Conservation (phyloP, 2,113 vertebrate species). For the Amia ocellicauda region DNA sequence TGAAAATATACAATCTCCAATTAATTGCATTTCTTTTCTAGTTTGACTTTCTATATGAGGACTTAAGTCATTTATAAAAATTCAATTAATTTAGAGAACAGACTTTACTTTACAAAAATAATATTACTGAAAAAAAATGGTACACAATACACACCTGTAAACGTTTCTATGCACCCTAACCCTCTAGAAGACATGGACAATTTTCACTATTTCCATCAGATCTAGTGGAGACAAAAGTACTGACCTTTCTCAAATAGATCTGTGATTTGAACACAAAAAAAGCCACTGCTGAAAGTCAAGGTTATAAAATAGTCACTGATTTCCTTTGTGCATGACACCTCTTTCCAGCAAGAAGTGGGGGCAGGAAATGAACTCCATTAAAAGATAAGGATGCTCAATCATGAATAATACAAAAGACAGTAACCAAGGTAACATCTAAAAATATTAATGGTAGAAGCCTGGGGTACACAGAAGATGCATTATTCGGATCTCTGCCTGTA, state of each 20-base stretch:
- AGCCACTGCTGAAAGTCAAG: neutral
- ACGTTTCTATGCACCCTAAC: too few species aligned
- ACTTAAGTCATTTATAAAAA: too few species aligned
- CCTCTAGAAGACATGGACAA: too few species aligned
- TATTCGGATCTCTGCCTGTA: neutral
- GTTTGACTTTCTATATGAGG: too few species aligned
- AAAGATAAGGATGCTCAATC: slow-evolving; percentile 7
- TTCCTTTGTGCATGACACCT: neutral
- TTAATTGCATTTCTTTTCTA: too few species aligned
- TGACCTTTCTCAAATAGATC: neutral
- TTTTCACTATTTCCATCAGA: neutral
- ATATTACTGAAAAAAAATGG: neutral
- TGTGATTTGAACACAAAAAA: neutral
- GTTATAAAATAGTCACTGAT: neutral
- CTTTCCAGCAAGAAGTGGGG: neutral
- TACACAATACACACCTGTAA: too few species aligned
- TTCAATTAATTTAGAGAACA: neutral
- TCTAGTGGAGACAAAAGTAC: neutral
- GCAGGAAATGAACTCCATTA: slow-evolving; percentile 2
- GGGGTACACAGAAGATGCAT: neutral
- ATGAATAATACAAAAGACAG: slow-evolving; percentile 11
- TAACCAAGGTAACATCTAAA: slow-evolving; percentile 14
- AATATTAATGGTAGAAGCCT: neutral
- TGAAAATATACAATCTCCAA: too few species aligned
- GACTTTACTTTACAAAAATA: neutral